Evolutionary conservation across 2,888 invertebrate species (phyloP), one percentile per base, ranked within the genome.

Genomic region (Andrena bicolor): DNA sequence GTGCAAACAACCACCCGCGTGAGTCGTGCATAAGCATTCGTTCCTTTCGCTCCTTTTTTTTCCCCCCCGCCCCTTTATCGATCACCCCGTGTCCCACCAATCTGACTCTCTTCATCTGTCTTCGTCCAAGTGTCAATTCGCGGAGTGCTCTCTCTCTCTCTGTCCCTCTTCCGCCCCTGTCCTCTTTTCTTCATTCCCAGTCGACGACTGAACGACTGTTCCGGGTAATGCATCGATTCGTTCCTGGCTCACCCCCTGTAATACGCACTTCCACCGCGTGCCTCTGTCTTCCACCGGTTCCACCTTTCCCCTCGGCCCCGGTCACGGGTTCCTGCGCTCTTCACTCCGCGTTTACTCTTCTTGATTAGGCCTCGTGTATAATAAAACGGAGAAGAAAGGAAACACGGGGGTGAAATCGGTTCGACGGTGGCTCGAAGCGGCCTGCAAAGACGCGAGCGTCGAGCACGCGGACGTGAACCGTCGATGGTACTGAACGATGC

Each of bases 291-390:
- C 65, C 84, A 64, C 70, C 74, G 66, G 73, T 80, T 53, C 32
- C 76, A 82, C 84, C 82, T 72, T 85, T 48, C 8, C 53, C 51
- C 71, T 2, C 30, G 35, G 2, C 69, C 35, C 58, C 60, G 26
- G 35, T 41, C 84, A 82, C 77, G 61, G 41, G 35, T 58, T 86
- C 75, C 85, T 70, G 80, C 84, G 83, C 84, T 89, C 91, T 89
- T 90, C 91, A 90, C 91, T 90, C 89, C 84, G 88, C 88, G 92
- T 93, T 93, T 94, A 93, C 93, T 93, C 90, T 93, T 92, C 92
- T 92, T 93, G 93, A 94, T 93, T 94, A 94, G 93, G 93, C 92
- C 90, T 90, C 86, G 88, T 88, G 89, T 90, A 90, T 90, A 90
- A 91, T 91, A 89, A 85, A 83, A 85, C 58, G 30, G 28, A 10